Evolutionary conservation across 2,888 invertebrate genomes (phyloP).

Genomic region (Lycocerus yunnanus): DNA sequence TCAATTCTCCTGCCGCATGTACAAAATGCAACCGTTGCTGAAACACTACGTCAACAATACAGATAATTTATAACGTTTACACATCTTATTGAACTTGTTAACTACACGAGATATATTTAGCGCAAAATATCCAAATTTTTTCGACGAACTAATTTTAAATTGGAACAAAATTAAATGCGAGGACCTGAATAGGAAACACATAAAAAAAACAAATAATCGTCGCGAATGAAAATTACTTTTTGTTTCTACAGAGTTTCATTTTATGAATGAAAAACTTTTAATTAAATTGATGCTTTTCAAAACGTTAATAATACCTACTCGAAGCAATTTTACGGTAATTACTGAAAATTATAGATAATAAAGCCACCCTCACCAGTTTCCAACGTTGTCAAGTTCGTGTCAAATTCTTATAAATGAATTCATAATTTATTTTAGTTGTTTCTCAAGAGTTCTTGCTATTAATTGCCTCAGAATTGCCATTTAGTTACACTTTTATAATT

Average conservation of each 20-base stretch:
- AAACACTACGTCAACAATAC: constrained; percentile 21
- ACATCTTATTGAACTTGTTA: constrained; percentile 1
- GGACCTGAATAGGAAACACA: background rate
- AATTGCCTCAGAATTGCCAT: background rate
- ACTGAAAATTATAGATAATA: background rate
- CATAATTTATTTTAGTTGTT: background rate
- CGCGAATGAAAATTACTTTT: background rate
- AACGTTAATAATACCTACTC: background rate
- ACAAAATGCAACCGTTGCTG: constrained; percentile 21
- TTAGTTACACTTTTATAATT: background rate
- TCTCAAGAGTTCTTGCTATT: background rate
- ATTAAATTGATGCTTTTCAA: background rate
- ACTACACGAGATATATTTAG: background rate
- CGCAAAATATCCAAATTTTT: background rate
- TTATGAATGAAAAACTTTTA: background rate
- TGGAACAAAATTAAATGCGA: background rate
- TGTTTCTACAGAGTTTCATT: background rate
- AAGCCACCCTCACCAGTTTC: background rate
- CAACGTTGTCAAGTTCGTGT: background rate
- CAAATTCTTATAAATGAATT: background rate
- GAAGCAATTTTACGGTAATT: background rate
- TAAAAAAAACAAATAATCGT: background rate
- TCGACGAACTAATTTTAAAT: background rate
- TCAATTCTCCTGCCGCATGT: constrained; percentile 11
- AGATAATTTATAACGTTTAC: constrained; percentile 23